Conservation (phyloP, 2,888 invertebrate species). For the Celastrina argiolus region DNA sequence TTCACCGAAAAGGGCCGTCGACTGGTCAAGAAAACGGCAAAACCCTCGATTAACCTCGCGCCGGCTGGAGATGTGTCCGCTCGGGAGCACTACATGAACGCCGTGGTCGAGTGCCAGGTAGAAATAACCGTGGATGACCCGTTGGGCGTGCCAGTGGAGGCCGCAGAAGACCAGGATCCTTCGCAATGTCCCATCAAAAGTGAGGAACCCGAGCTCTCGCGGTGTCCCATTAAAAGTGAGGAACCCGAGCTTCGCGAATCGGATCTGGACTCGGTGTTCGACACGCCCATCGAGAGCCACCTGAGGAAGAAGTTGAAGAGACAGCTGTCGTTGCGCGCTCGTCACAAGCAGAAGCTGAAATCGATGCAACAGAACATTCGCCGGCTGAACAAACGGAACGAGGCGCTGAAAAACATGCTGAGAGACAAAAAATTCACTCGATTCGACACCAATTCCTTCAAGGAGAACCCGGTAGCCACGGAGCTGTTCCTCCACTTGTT, state of each 20-base stretch:
- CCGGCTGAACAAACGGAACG: slow-evolving; percentile 18
- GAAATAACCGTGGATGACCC: too few species aligned
- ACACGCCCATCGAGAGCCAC: slow-evolving; percentile 8
- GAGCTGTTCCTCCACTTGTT: slow-evolving; percentile 10
- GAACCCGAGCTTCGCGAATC: slow-evolving; percentile 22
- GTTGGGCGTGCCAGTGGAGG: too few species aligned
- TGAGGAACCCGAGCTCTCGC: slow-evolving; percentile 17
- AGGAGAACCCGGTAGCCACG: neutral
- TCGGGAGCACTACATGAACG: too few species aligned
- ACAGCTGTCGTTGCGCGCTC: neutral
- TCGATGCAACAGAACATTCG: slow-evolving; percentile 1
- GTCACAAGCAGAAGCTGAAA: slow-evolving; percentile 4
- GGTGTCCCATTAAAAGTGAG: too few species aligned
- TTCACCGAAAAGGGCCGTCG: slow-evolving; percentile 27
- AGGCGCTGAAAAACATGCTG: slow-evolving; percentile 3
- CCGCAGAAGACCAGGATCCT: slow-evolving; percentile 16
- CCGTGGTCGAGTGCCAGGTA: too few species aligned
- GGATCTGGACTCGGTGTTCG: slow-evolving; percentile 21
- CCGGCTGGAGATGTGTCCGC: neutral
- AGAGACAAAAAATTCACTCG: slow-evolving; percentile 2
- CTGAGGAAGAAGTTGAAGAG: slow-evolving; percentile 17
- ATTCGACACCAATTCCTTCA: neutral
- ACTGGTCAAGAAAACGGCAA: slow-evolving; percentile 23
- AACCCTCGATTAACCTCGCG: slow-evolving; percentile 16
- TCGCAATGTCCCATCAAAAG: too few species aligned